Evolutionary conservation across 2,797 vertebrate species (phyloP), one percentile per base, ranked within the genome.

Genomic region (Falco rusticolus): DNA sequence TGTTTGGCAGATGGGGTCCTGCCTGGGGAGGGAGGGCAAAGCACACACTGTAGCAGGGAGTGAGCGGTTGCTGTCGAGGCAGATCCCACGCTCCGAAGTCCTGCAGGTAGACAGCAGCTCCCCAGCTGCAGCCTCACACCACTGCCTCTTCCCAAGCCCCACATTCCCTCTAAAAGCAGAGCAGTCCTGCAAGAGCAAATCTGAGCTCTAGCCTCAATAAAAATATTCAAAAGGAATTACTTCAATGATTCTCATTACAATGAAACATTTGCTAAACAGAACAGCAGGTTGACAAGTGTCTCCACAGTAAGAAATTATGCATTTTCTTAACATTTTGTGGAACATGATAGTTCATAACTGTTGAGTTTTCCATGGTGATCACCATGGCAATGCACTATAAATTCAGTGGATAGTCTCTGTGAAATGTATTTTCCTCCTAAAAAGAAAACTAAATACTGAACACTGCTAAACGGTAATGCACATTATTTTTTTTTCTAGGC

Each of bases 31-130:
- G 59, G 61, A 72, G 39, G 24, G 33, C 47, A 78, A n/a, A 84
- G 65, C 41, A 33, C 0, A 0, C n/a, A 26, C 39, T 2, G 4
- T 43, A 75, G 65, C 50, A 1, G 0, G 31, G 13, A 95, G 28
- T 0, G 13, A 95, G 28, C 0, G 0, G 51, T 6, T 77, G 31
- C 25, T 34, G 24, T 28, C 0, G 2, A 47, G 34, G 26, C 20
- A 83, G 12, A 53, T 48, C 22, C 56, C 82, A 74, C 28, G 33
- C 50, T 54, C 26, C 0, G 0, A 0, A 68, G 48, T 26, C 39
- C 51, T 16, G 18, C 57, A 81, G 60, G 76, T 56, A 51, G 45
- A 75, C 34, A 87, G 54, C 59, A 79, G 15, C 2, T 76, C 63
- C 31, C 47, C 54, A 61, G 54, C 37, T 48, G 21, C 65, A 95